Percentiles rank a stretch among this genome's conserved stretches.
Evolutionary conservation across 2,888 invertebrate genomes (phyloP).

Genomic region (Parelbella ahira): DNA sequence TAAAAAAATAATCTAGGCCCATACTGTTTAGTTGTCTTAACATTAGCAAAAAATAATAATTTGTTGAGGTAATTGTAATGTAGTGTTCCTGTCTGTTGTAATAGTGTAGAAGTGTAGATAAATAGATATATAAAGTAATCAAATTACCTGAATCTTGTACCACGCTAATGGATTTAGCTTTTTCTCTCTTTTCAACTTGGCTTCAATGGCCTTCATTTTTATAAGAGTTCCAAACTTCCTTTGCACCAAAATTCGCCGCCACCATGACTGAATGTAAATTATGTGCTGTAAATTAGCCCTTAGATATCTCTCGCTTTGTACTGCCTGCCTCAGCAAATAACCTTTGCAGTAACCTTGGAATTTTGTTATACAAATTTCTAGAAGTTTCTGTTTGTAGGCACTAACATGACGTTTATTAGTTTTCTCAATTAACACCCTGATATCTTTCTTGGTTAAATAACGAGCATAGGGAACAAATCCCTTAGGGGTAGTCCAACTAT

Average conservation of each 20-base stretch:
- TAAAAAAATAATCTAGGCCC: too few relatives aligned
- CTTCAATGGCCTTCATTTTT: slow-evolving; percentile 63
- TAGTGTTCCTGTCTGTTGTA: too few relatives aligned
- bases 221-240: slow-evolving; percentile 65
- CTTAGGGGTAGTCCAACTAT: slow-evolving; percentile 75
- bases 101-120: background rate
- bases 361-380: slow-evolving; percentile 68
- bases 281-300: slow-evolving; percentile 61
- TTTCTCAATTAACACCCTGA: slow-evolving; percentile 58
- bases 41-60: too few relatives aligned
- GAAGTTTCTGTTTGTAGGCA: slow-evolving; percentile 57
- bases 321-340: slow-evolving; percentile 74
- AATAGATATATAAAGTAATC: background rate
- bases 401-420: slow-evolving; percentile 67
- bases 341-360: slow-evolving; percentile 83
- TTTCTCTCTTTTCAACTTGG: slow-evolving; percentile 55
- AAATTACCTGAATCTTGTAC: slow-evolving; percentile 75
- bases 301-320: slow-evolving; percentile 62
- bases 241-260: slow-evolving; percentile 74
- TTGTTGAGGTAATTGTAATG: too few relatives aligned
- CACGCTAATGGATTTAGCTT: slow-evolving; percentile 67
- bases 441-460: slow-evolving; percentile 69
- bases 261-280: slow-evolving; percentile 82
- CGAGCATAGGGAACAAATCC: slow-evolving; percentile 73
- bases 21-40: too few relatives aligned